These are phyloP conservation scores for Halcyon malimbica DNA, from an alignment of 2,113 vertebrate species.

Conservation along the genomic window DNA sequence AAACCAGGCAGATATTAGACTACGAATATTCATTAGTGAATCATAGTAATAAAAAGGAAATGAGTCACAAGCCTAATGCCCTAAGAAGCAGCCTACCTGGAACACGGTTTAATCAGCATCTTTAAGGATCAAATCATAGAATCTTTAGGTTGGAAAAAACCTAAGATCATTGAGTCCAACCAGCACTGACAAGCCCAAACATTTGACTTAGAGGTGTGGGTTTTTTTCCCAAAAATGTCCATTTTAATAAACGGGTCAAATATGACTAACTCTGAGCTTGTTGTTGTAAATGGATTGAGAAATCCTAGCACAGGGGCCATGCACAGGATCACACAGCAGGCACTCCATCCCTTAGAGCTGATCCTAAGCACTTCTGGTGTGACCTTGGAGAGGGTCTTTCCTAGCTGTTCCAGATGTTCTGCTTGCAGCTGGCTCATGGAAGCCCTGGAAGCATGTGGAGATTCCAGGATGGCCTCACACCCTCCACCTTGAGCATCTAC, in stretches of 20 bases:
- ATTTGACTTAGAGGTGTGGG: background rate
- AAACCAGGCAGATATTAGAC: background rate
- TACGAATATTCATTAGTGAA: background rate
- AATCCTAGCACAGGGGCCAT: background rate
- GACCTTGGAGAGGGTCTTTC: background rate
- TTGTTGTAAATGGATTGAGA: background rate
- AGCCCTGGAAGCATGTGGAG: background rate
- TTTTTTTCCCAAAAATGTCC: rapidly evolving
- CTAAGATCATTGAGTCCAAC: background rate
- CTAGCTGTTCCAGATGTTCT: background rate
- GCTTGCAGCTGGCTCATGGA: background rate
- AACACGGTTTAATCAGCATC: background rate
- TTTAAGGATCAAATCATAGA: background rate
- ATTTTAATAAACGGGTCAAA: background rate
- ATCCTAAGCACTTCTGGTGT: background rate
- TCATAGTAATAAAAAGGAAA: background rate
- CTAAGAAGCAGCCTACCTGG: background rate
- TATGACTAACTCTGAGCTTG: background rate
- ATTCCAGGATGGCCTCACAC: background rate
- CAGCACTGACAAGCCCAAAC: background rate
- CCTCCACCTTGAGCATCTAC: background rate
- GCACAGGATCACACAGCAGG: rapidly evolving
- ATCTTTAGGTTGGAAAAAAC: background rate
- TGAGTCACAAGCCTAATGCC: background rate
- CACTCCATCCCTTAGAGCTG: background rate